phyloP scores from a whole-genome alignment of 2,113 vertebrate genomes.

The Mobula birostris region DNA sequence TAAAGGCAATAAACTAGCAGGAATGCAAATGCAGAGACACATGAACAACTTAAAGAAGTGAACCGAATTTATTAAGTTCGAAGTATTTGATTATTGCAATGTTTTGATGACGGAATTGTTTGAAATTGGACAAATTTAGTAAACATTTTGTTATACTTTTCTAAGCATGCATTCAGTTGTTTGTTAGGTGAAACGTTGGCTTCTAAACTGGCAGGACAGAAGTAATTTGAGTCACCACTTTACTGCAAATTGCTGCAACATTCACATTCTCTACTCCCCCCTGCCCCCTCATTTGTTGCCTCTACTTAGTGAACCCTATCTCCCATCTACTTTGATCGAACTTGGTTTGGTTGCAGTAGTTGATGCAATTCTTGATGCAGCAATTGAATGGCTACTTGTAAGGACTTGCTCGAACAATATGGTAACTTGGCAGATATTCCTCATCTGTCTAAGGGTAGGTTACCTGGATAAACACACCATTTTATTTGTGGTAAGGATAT shows the following conservation, averaged over 20 bases:
- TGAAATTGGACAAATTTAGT: not conserved
- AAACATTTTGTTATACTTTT: not conserved
- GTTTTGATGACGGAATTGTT: not conserved
- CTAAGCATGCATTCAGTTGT: not conserved
- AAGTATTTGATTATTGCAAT: not conserved
- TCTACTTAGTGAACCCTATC: not conserved
- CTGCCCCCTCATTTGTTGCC: not conserved
- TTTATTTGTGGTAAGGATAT: not conserved
- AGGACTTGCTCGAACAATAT: too few species aligned
- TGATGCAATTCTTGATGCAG: too few species aligned
- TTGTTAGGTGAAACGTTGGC: not conserved
- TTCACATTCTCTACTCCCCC: not conserved
- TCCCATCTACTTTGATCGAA: too few species aligned
- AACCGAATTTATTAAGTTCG: not conserved
- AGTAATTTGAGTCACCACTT: not conserved
- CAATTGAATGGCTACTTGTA: too few species aligned
- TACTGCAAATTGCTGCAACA: not conserved
- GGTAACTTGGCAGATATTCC: not conserved
- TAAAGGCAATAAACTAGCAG: not conserved
- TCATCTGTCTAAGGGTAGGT: not conserved
- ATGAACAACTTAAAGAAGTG: not conserved
- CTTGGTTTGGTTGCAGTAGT: too few species aligned
- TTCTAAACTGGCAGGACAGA: not conserved
- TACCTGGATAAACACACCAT: not conserved
- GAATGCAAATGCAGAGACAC: not conserved